Percentiles rank a stretch among this genome's conserved stretches.
Conservation (phyloP, 2,888 invertebrate genomes). For the Uloborus plumipes region DNA sequence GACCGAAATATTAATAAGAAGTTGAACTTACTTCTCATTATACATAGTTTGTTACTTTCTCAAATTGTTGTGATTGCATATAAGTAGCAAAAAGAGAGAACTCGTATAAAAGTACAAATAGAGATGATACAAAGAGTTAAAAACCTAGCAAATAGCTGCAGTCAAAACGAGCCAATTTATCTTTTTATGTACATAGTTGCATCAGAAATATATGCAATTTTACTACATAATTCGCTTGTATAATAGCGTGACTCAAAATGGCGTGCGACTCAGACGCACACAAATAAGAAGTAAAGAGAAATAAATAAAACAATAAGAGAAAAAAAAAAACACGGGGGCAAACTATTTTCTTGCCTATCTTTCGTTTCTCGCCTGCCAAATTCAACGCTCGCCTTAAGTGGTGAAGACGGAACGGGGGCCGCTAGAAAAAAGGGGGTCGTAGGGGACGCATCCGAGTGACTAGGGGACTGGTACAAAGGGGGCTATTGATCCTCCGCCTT, state of each 20-base stretch:
- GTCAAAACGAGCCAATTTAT: too few species aligned
- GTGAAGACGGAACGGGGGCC: conserved; percentile 21
- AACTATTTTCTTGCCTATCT: conserved; percentile 57
- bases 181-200: too few species aligned
- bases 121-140: too few species aligned
- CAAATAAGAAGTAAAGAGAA: neutral
- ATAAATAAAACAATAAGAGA: conserved; percentile 19
- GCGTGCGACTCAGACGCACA: conserved; percentile 6
- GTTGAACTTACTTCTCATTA: too few species aligned
- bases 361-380: conserved; percentile 64
- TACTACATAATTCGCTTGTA: too few species aligned
- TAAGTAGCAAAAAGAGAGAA: too few species aligned
- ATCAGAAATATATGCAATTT: too few species aligned
- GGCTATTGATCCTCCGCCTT: conserved; percentile 50
- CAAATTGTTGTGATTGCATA: too few species aligned
- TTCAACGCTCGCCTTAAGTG: conserved; percentile 60
- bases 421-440: conserved; percentile 4
- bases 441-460: conserved; percentile 50
- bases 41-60: too few species aligned
- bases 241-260: conserved; percentile 34
- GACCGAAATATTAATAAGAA: too few species aligned
- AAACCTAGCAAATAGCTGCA: too few species aligned
- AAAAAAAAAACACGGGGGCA: conserved; percentile 29
- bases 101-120: too few species aligned
- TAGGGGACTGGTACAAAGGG: conserved; percentile 57